These are phyloP conservation scores for Parasteatoda tepidariorum DNA, from an alignment of 1,140 invertebrate species.

Conservation along the genomic window DNA sequence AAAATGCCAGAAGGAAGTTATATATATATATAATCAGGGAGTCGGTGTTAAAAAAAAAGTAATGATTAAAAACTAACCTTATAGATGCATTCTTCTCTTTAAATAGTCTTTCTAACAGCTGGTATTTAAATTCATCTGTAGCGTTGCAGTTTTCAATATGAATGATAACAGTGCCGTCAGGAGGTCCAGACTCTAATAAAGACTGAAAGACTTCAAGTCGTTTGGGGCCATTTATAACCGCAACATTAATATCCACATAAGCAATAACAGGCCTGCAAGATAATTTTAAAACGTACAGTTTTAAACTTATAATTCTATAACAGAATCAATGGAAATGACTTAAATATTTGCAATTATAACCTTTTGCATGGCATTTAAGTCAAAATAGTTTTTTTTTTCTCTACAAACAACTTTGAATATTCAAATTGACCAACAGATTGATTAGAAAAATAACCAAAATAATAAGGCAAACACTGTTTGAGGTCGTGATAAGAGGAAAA, in stretches of 20 bases:
- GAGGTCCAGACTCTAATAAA: conserved; percentile 90
- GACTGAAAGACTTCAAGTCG: conserved; percentile 83
- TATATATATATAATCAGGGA: too few relatives aligned
- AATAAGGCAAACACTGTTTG: too few relatives aligned
- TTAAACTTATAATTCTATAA: too few relatives aligned
- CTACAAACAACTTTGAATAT: background rate
- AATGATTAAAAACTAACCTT: conserved; percentile 64
- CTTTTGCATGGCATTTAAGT: too few relatives aligned
- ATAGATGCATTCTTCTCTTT: conserved; percentile 88
- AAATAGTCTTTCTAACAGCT: conserved; percentile 77
- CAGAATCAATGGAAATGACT: too few relatives aligned
- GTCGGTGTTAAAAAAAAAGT: background rate
- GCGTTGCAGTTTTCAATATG: conserved; percentile 67
- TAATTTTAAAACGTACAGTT: too few relatives aligned
- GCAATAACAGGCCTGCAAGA: conserved; percentile 82
- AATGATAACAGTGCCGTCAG: conserved; percentile 93
- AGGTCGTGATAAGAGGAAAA: too few relatives aligned
- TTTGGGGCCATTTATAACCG: conserved; percentile 80
- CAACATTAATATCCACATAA: conserved; percentile 87
- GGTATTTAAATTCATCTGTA: conserved; percentile 79
- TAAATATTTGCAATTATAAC: background rate
- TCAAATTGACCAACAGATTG: background rate
- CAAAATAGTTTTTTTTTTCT: background rate
- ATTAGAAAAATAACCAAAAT: too few relatives aligned
- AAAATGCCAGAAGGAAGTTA: conserved; percentile 23